Evolutionary conservation across 2,888 invertebrate genomes (phyloP), one percentile per base, ranked within the genome.

Genomic region (Dioctria rufipes): DNA sequence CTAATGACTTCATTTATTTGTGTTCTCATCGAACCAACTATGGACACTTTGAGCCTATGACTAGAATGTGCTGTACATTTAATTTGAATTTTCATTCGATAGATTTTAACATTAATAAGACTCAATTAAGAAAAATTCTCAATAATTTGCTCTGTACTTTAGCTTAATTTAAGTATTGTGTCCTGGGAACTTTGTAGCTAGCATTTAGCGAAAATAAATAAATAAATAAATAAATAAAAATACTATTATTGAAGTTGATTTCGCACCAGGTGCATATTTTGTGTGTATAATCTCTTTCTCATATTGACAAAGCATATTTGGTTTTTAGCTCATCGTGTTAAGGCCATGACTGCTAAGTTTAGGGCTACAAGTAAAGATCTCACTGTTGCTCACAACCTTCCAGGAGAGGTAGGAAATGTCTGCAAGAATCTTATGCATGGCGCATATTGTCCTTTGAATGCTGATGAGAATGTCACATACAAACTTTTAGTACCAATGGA

Each of bases 361-460:
- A 83, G 84, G 3, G 89, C 89, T 3, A 87, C 84, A 25, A 85
- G 86, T 0, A 81, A 87, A 40, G 86, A 86, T 4, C 49, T 88
- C 25, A 86, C 84, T 49, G 65, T 87, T 37, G 85, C 86, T 0
- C 89, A 89, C 80, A 86, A 84, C 0, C 81, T 89, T 51, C 87
- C 88, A 58, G 84, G 85, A 0, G 86, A 86, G 0, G 81, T 86
- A 0, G 84, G 86, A 40, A 81, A 88, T 80, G 88, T 87, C 2
- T 89, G 89, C 81, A 40, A 49, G 0, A 85, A 87, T 80, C 83
- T 88, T 9, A 37, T 86, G 71, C 83, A 87, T 8, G 87, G 84
- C 3, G 87, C 86, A 67, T 82, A 83, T 3, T 89, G 89, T 71
- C 88, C 89, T 11, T 83, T 89, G 11, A 84, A 87, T 60, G 83